Base-by-base conservation (phyloP, 2,888 invertebrate genomes). In the Ptilodon capucinus region DNA sequence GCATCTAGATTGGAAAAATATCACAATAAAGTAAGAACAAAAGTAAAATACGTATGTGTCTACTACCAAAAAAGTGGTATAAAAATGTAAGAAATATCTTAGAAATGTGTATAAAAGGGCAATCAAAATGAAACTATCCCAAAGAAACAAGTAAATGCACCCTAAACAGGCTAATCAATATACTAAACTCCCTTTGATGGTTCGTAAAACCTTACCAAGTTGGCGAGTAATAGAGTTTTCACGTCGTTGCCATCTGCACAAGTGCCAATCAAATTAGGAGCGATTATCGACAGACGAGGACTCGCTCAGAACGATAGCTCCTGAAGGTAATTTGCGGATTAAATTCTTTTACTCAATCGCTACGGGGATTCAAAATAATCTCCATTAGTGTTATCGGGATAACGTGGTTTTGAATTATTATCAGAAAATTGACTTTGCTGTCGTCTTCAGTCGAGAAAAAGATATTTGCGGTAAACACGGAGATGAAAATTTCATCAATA, bases 221-320 rank as follows among this genome's bases (percentile, higher is more conserved):
- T 74, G 69, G 72, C 61, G 71, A 73, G 75, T 79, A 78, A 81
- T 76, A 79, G 79, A 84, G 81, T 84, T 83, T 84, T 79, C 83
- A 80, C 79, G 69, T 84, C 81, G 79, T 74, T 69, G 73, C 69
- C 88, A 88, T 85, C 80, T 88, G 87, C 72, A 74, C 72, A 68
- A 68, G 72, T 80, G 81, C 81, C 87, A 82, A 87, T 87, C 89
- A 87, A 88, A 88, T 89, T 88, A 88, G 79, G 74, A 68, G 57
- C 78, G 80, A 85, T 87, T 84, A 84, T 80, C 74, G 76, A 74
- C 51, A 68, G 68, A 61, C 55, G 67, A 69, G 69, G 67, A 69
- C 68, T 71, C 74, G 57, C 74, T 76, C 71, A 67, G 73, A 75
- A 60, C 75, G 76, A 81, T 77, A 71, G 64, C 60, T 68, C 53